A percentile compares a stretch with the other conserved stretches of the same genome.
phyloP scores from a whole-genome alignment of 2,797 vertebrate genomes.

The Tapera naevia region DNA sequence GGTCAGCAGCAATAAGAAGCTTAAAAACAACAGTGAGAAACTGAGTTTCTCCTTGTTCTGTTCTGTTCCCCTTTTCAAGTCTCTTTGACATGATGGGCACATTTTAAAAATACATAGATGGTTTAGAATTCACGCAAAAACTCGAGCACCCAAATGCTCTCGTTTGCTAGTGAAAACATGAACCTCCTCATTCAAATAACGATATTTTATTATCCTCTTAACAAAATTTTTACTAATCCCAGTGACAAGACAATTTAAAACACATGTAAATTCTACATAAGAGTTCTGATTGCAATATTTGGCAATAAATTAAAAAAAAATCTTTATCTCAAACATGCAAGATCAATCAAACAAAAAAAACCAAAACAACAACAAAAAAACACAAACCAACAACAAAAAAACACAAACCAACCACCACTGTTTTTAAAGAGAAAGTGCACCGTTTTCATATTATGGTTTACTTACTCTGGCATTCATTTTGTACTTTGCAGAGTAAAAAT shows the following conservation, averaged over 20 bases:
- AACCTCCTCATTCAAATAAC: background rate
- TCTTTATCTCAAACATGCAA: background rate
- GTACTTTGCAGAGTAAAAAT: background rate
- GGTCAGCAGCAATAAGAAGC: conserved; percentile 33
- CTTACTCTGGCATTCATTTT: background rate
- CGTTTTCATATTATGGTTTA: background rate
- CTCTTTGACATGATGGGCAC: background rate
- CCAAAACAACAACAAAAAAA: too few relatives aligned
- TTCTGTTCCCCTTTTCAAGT: background rate
- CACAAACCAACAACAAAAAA: background rate
- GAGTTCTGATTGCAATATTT: background rate
- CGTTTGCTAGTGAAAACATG: background rate
- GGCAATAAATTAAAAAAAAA: background rate
- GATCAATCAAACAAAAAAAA: background rate
- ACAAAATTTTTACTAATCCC: background rate
- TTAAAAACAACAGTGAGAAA: conserved; percentile 35
- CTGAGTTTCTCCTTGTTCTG: background rate
- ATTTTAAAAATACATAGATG: background rate
- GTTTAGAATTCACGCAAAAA: background rate
- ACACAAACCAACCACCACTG: fast-evolving
- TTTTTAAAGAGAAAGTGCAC: background rate
- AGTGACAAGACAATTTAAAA: background rate
- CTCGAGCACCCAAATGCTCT: background rate
- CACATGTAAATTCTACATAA: background rate
- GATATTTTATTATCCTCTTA: background rate